Percentiles rank a stretch among this genome's conserved stretches.
Evolutionary conservation across 2,113 vertebrate species (phyloP).

Genomic region (Heteronetta atricapilla): DNA sequence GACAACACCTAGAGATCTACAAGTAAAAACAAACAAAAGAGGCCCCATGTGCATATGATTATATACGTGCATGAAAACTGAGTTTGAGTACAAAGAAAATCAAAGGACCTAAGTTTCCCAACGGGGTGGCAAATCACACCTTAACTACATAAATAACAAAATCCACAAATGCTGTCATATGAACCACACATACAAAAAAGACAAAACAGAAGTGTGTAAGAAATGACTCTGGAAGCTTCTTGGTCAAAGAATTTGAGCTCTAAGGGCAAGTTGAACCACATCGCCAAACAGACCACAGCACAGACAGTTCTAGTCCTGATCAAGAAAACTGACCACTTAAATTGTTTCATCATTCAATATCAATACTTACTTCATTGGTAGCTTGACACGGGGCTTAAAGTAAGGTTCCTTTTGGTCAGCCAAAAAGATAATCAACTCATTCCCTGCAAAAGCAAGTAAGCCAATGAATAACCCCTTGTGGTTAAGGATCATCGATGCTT

Average conservation of each 20-base stretch:
- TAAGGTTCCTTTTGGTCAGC: slow-evolving; percentile 92
- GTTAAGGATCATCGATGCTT: neutral
- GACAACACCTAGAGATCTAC: slow-evolving; percentile 65
- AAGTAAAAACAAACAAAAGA: neutral
- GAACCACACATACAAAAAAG: neutral
- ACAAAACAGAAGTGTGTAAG: neutral
- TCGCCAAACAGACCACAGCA: neutral
- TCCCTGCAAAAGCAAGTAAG: slow-evolving; percentile 80
- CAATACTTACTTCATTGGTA: slow-evolving; percentile 81
- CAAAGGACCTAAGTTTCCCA: neutral
- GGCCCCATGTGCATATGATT: neutral
- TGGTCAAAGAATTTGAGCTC: neutral
- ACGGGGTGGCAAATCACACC: neutral
- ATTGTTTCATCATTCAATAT: neutral
- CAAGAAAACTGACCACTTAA: neutral
- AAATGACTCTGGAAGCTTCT: neutral
- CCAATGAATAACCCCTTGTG: neutral
- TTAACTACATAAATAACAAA: neutral
- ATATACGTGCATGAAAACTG: neutral
- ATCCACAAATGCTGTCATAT: neutral
- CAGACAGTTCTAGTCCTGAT: neutral
- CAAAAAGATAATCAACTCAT: slow-evolving; percentile 89
- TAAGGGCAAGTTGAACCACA: neutral
- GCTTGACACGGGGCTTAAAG: slow-evolving; percentile 90
- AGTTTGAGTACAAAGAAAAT: neutral